Percentiles rank a stretch among this genome's conserved stretches.
phyloP scores from a whole-genome alignment of 2,797 vertebrate genomes.

The Bufotes viridis region DNA sequence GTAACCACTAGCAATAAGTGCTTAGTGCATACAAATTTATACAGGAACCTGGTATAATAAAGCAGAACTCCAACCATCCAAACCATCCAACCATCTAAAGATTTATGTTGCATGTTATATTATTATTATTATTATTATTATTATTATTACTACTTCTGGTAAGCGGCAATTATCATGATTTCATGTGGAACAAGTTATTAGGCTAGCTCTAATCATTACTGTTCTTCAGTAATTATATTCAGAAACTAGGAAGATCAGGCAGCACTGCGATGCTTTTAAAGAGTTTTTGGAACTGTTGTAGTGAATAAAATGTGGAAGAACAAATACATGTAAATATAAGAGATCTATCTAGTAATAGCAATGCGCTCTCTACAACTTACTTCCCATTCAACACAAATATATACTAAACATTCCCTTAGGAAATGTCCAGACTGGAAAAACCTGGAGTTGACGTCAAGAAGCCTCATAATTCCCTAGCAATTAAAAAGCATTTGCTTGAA shows the following conservation, averaged over 20 bases:
- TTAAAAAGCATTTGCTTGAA: constrained; percentile 14
- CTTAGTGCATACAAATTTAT: background rate
- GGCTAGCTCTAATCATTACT: no score
- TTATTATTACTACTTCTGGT: no score
- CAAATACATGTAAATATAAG: background rate
- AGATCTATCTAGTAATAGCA: background rate
- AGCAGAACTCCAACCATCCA: no score
- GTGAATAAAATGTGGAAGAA: background rate
- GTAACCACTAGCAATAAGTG: background rate
- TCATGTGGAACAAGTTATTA: no score
- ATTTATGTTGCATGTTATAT: no score
- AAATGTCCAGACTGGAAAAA: constrained; percentile 40
- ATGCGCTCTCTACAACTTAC: background rate
- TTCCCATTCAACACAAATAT: background rate
- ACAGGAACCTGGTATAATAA: background rate
- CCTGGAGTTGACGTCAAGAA: constrained; percentile 32
- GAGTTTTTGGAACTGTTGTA: background rate
- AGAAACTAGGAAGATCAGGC: no score
- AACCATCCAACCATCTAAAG: no score
- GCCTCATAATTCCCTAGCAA: constrained; percentile 39
- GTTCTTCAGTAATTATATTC: no score
- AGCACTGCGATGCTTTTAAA: no score
- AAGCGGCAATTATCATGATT: no score
- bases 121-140: no score
- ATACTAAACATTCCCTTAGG: constrained; percentile 4